Conservation (phyloP, 2,888 invertebrate species). For the Acrocyrtus sp. region DNA sequence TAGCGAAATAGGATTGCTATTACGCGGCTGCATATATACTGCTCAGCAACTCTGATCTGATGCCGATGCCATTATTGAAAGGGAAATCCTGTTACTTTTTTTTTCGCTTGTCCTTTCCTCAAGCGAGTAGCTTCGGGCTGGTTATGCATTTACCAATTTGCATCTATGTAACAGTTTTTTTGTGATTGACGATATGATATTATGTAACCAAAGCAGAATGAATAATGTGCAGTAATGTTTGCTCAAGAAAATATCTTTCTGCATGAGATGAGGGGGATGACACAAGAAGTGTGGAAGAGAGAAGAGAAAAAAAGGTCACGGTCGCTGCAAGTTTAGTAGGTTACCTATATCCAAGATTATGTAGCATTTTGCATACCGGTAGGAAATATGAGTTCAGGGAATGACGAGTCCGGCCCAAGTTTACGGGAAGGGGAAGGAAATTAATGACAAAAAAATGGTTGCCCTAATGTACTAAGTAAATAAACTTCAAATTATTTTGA, state of each 20-base stretch:
- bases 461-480: no score
- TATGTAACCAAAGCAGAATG: no score
- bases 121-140: no score
- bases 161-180: no score
- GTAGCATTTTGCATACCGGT: not conserved
- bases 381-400: not conserved
- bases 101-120: no score
- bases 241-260: not conserved
- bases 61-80: no score
- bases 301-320: conserved; percentile 38
- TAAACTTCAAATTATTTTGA: no score
- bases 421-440: not conserved
- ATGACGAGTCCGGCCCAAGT: not conserved
- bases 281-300: conserved; percentile 14
- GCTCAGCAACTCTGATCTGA: no score
- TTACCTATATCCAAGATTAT: conserved; percentile 16
- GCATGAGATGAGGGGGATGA: not conserved
- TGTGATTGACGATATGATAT: not conserved
- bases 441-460: no score
- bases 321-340: conserved; percentile 38
- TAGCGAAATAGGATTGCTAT: not conserved
- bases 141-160: no score
- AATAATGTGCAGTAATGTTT: no score
- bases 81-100: conserved; percentile 23
- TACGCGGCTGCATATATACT: no score